A percentile compares a stretch with the other conserved stretches of the same genome.
Conservation (phyloP, 2,797 vertebrate species). For the Ceyx erithaca region DNA sequence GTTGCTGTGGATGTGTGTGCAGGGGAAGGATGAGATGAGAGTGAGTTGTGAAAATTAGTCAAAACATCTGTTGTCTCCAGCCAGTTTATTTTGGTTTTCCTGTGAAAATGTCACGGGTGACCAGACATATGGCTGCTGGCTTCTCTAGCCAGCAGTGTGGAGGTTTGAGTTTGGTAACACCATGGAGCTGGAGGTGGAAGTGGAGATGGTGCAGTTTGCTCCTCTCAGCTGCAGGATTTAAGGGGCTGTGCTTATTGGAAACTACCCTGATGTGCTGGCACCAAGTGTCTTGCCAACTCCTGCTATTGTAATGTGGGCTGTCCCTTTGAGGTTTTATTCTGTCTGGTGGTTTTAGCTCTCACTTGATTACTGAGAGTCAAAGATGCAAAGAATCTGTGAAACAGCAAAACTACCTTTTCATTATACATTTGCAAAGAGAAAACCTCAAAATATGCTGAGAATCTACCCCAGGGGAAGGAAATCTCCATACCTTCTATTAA, state of each 20-base stretch:
- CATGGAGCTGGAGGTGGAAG: not conserved
- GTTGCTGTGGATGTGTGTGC: conserved; percentile 28
- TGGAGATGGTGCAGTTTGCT: not conserved
- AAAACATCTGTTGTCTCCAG: conserved; percentile 13
- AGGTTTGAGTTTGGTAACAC: not conserved
- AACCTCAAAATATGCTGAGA: conserved; percentile 53
- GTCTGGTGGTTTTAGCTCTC: not conserved
- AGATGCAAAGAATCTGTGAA: conserved; percentile 6
- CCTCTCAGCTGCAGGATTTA: not conserved
- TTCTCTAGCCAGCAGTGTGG: not conserved
- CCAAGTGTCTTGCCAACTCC: accelerated
- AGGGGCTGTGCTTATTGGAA: not conserved
- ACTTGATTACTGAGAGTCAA: not conserved
- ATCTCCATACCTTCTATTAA: conserved; percentile 5
- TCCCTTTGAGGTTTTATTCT: not conserved
- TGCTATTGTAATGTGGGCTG: not conserved
- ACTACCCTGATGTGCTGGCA: not conserved
- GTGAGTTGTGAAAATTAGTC: conserved; percentile 12
- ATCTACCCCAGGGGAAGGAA: conserved; percentile 14
- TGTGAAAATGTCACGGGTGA: not conserved
- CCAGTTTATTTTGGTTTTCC: conserved; percentile 1
- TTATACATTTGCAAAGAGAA: conserved; percentile 17
- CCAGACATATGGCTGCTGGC: not conserved
- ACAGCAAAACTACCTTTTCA: conserved; percentile 27
- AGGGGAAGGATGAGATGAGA: not conserved